These are phyloP conservation scores for Thalassaphorura encarpata DNA, from an alignment of 1,140 invertebrate species.

Conservation along the genomic window DNA sequence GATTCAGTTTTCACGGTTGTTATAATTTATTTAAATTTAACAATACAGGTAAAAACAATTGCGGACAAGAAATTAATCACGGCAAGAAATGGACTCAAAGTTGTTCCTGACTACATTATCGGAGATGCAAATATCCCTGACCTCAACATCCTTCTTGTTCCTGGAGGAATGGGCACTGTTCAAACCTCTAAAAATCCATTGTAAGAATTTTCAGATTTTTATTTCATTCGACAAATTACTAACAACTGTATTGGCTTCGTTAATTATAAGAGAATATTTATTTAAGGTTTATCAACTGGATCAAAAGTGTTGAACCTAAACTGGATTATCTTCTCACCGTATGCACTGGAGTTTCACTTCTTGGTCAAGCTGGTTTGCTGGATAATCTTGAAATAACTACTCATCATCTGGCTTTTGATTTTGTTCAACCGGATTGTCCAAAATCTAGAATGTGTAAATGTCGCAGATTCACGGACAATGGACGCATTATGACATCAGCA, in stretches of 20 bases:
- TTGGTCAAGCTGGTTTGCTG: constrained; percentile 2
- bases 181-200: constrained; percentile 1
- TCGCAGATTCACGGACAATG: constrained; percentile 10
- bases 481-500: constrained; percentile 7
- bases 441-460: constrained; percentile 15
- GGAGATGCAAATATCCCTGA: not conserved
- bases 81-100: constrained; percentile 8
- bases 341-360: constrained; percentile 9
- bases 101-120: constrained; percentile 5
- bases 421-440: constrained; percentile 12
- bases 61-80: not conserved
- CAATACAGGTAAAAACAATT: constrained; percentile 11
- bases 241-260: not conserved
- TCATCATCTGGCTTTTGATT: constrained; percentile 5
- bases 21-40: no score
- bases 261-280: no score
- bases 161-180: constrained; percentile 11
- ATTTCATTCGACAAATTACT: not conserved
- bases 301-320: not conserved
- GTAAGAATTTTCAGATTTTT: no score
- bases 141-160: constrained; percentile 10
- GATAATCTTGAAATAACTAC: constrained; percentile 8
- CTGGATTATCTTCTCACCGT: constrained; percentile 4
- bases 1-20: no score
- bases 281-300: constrained; percentile 6